A percentile compares a stretch with the other conserved stretches of the same genome.
phyloP scores from a whole-genome alignment of 2,113 vertebrate genomes.

The Elephantulus edwardii region DNA sequence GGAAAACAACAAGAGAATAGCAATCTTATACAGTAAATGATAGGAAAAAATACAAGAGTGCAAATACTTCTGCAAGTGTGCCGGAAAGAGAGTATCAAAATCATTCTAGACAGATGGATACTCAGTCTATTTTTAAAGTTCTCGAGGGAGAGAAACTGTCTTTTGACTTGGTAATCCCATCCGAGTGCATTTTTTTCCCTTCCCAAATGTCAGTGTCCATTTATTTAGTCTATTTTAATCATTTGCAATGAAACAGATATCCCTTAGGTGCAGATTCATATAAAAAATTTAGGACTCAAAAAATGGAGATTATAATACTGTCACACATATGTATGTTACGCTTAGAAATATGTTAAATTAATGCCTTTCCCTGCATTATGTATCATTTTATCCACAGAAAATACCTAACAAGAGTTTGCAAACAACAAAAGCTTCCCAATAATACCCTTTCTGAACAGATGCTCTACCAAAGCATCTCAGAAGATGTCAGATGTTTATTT shows the following conservation, averaged over 20 bases:
- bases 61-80: not conserved
- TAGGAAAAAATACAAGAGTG: conserved; percentile 1
- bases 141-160: not conserved
- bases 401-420: not conserved
- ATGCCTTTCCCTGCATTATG: not conserved
- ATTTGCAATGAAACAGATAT: not conserved
- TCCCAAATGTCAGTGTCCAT: not conserved
- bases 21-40: not conserved
- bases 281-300: not conserved
- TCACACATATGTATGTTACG: not conserved
- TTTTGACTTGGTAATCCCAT: conserved; percentile 16
- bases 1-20: no score
- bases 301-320: not conserved
- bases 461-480: conserved; percentile 38
- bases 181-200: conserved; percentile 26
- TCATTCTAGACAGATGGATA: not conserved
- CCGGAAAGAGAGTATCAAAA: not conserved
- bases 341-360: not conserved
- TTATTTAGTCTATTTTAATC: not conserved
- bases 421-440: not conserved
- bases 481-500: conserved; percentile 59
- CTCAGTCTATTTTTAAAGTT: conserved; percentile 4
- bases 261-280: not conserved
- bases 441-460: conserved; percentile 21
- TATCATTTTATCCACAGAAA: conserved; percentile 26